phyloP scores from a whole-genome alignment of 2,113 vertebrate genomes.

The Pandion haliaetus region DNA sequence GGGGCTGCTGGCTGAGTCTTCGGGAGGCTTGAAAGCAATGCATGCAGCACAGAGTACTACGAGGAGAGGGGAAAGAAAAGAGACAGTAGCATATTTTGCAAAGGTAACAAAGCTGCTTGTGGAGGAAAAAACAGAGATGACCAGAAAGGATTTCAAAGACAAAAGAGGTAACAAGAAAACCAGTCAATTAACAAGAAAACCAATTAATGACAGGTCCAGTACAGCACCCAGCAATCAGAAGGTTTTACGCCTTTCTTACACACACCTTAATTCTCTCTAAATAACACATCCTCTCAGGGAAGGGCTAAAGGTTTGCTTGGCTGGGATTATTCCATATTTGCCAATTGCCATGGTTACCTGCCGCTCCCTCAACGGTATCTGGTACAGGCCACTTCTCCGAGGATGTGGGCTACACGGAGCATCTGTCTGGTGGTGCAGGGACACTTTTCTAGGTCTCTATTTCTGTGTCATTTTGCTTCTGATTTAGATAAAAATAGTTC shows the following conservation, averaged over 20 bases:
- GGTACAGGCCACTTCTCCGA: background rate
- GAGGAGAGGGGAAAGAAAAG: background rate
- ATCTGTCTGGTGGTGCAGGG: accelerated
- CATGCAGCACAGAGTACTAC: accelerated
- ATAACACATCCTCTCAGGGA: background rate
- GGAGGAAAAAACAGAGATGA: background rate
- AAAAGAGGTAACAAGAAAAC: background rate
- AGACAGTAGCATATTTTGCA: background rate
- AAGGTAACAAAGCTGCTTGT: background rate
- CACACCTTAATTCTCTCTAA: background rate
- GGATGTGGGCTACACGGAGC: accelerated
- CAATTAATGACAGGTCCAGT: background rate
- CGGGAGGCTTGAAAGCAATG: accelerated
- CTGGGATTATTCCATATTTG: background rate
- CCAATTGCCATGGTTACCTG: background rate
- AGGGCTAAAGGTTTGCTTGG: background rate
- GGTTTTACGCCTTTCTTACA: background rate
- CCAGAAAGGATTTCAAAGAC: background rate
- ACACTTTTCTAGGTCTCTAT: too few relatives aligned
- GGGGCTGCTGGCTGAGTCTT: background rate
- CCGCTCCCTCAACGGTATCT: accelerated
- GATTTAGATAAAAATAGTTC: background rate
- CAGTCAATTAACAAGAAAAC: background rate
- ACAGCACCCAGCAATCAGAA: background rate
- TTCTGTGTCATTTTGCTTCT: background rate